Percentiles rank a stretch among this genome's conserved stretches.
Conservation (phyloP, 2,888 invertebrate species). For the Tinea pellionella region DNA sequence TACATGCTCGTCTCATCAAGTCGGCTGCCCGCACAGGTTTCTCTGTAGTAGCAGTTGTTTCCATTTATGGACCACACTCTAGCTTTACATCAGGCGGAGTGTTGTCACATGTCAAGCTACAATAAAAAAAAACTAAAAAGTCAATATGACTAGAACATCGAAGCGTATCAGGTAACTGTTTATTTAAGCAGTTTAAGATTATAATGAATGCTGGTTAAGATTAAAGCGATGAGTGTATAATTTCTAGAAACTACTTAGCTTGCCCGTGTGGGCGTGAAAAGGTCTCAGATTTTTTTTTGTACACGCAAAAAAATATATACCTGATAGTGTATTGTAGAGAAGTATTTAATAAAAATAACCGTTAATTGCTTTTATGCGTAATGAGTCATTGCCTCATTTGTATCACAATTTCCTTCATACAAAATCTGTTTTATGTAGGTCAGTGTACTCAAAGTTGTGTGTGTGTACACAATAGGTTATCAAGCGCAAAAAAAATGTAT, state of each 20-base stretch:
- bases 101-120: too few species aligned
- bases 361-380: slow-evolving; percentile 1
- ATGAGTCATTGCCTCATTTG: neutral
- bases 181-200: too few species aligned
- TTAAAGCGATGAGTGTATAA: neutral
- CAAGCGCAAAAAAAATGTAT: too few species aligned
- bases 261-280: neutral
- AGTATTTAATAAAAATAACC: neutral
- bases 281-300: neutral
- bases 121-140: too few species aligned
- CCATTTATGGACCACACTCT: too few species aligned
- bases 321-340: too few species aligned
- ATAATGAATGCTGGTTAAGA: neutral
- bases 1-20: too few species aligned
- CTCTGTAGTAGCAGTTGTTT: too few species aligned
- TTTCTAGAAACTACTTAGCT: neutral
- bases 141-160: too few species aligned
- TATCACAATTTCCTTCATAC: neutral
- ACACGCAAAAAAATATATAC: neutral
- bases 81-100: too few species aligned
- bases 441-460: neutral
- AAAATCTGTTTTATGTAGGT: neutral
- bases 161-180: too few species aligned
- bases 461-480: neutral
- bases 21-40: too few species aligned